Base-by-base conservation (phyloP, 1,140 invertebrate species). In the Drosophila tani region DNA sequence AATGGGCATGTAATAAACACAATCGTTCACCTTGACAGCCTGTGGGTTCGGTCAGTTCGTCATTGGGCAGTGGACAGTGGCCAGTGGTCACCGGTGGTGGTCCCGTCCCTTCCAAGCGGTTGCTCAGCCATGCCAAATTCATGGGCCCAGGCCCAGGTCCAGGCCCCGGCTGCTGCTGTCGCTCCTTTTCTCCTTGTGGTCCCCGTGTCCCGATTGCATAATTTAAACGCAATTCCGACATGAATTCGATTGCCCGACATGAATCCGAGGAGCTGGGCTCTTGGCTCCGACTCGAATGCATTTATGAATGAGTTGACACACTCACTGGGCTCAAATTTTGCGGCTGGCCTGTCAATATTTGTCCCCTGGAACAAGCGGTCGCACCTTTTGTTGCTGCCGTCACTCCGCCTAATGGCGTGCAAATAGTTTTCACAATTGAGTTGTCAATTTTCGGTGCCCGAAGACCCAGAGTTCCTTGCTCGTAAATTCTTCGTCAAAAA, bases 371-470 rank as follows among this genome's bases (percentile, higher is more conserved):
- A 46, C 69, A 59, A 32, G 35, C 40, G 56, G 53, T 70, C 41
- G 64, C 75, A 79, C 76, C 75, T 71, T 56, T 64, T 79, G 57
- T 70, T 58, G 55, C 50, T n/a, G 55, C 57, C 21, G 45, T 53
- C 68, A 47, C 57, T 62, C 56, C 76, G 68, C 68, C 76, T 79
- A 80, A 80, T 80, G 67, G 76, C 68, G 49, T 80, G 77, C 76
- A 80, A 80, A 80, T 80, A 79, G 77, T 79, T 79, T 79, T 79
- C 76, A 66, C 68, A 80, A 80, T 80, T 79, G 77, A 80, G 76
- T 80, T 80, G 77, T 79, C 76, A 80, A 79, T 74, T 80, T 80
- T 55, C 50, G n/a, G 53, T 27, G 41, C 51, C 21, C 21, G 32
- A 17, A 17, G 14, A 6, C 40, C 49, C 14, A 35, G 49, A 11